Conservation (phyloP, 2,888 invertebrate genomes). For the Hyles lineata region DNA sequence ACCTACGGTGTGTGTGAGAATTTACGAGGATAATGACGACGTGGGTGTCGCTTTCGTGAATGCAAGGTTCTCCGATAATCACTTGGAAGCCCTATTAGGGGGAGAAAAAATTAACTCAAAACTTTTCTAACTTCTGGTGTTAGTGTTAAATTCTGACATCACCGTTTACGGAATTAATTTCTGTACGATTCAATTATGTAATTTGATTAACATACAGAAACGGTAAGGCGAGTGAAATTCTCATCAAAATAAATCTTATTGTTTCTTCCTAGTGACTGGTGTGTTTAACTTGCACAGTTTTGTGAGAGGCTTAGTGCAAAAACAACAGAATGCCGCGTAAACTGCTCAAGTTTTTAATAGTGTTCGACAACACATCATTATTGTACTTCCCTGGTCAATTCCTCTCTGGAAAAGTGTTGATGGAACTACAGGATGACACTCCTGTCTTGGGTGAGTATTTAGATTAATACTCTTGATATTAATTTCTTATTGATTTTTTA, state of each 20-base stretch:
- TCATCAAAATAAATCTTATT: constrained; percentile 26
- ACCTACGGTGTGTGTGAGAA: constrained; percentile 64
- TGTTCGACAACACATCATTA: constrained; percentile 96
- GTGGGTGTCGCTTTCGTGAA: constrained; percentile 69
- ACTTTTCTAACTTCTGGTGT: constrained; percentile 27
- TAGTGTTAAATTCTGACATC: background rate
- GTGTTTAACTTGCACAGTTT: constrained; percentile 9
- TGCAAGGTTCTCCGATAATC: constrained; percentile 55
- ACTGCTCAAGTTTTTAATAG: constrained; percentile 95
- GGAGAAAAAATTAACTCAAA: constrained; percentile 1
- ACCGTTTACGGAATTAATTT: constrained; percentile 30
- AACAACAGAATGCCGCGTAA: constrained; percentile 90
- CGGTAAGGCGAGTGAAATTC: constrained; percentile 35
- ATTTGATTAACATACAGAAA: constrained; percentile 44
- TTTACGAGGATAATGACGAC: constrained; percentile 60
- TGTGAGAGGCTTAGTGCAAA: background rate
- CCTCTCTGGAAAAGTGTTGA: constrained; percentile 94
- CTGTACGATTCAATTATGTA: constrained; percentile 41
- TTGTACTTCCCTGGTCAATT: constrained; percentile 97
- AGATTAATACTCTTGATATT: no score
- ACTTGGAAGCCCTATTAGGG: background rate
- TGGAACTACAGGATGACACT: constrained; percentile 97
- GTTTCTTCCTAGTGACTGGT: constrained; percentile 12
- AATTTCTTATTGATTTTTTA: no score
- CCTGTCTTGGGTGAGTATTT: constrained; percentile 90